Conservation (phyloP, 1,140 invertebrate species). For the Aethina tumida region DNA sequence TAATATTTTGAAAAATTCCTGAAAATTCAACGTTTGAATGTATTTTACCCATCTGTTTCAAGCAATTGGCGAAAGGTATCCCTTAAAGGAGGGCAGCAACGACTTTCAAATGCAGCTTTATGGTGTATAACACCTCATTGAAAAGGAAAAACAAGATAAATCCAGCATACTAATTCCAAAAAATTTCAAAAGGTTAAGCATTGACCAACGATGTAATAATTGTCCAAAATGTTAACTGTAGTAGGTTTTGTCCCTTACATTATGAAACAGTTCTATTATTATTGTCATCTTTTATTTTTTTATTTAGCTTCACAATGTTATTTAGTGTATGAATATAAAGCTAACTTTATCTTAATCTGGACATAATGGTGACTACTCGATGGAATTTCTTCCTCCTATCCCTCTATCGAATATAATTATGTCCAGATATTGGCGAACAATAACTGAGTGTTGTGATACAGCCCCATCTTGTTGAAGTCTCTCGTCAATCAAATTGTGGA, state of each 20-base stretch:
- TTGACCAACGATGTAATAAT: too few species aligned
- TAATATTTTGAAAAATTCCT: too few species aligned
- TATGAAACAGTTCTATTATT: too few species aligned
- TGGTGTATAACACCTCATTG: slow-evolving; percentile 1
- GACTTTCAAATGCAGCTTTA: slow-evolving; percentile 2
- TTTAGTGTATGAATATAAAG: too few species aligned
- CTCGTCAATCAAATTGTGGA: slow-evolving; percentile 2
- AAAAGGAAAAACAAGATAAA: too few species aligned
- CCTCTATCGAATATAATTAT: not conserved
- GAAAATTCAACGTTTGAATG: not conserved
- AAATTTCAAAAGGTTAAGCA: too few species aligned
- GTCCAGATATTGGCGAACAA: slow-evolving; percentile 1
- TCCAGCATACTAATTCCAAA: too few species aligned
- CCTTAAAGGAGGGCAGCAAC: not conserved
- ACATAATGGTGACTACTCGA: too few species aligned
- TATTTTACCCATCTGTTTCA: not conserved
- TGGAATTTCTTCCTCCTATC: not conserved
- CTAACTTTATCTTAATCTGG: too few species aligned
- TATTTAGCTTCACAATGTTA: not conserved
- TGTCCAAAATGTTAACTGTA: too few species aligned
- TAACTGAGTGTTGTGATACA: not conserved
- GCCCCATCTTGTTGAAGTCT: too few species aligned
- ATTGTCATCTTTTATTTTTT: not conserved
- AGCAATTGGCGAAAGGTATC: not conserved
- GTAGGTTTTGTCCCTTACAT: too few species aligned